A percentile compares a stretch with the other conserved stretches of the same genome.
phyloP scores from a whole-genome alignment of 2,797 vertebrate genomes.

The Pristis pectinata region DNA sequence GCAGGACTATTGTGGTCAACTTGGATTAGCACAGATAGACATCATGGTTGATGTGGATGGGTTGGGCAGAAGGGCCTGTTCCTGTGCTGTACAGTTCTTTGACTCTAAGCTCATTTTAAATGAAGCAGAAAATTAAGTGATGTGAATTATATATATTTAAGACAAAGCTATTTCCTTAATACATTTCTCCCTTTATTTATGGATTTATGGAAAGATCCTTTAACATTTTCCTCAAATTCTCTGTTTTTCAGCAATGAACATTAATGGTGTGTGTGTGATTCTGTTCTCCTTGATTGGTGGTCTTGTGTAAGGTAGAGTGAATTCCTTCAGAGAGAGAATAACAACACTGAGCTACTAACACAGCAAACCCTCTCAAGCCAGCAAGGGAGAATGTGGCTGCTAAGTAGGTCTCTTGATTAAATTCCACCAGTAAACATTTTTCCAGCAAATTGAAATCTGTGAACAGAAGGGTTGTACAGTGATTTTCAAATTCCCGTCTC shows the following conservation, averaged over 20 bases:
- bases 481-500: not conserved
- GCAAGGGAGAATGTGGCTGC: not conserved
- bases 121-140: not conserved
- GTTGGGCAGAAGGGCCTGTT: too few relatives aligned
- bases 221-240: not conserved
- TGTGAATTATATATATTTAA: not conserved
- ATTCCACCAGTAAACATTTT: not conserved
- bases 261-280: not conserved
- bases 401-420: not conserved
- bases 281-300: not conserved
- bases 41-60: too few relatives aligned
- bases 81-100: too few relatives aligned
- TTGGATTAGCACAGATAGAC: too few relatives aligned
- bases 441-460: not conserved
- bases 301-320: not conserved
- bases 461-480: not conserved
- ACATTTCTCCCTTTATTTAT: too few relatives aligned
- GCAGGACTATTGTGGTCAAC: too few relatives aligned
- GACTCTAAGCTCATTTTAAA: not conserved
- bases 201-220: not conserved
- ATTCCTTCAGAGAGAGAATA: not conserved
- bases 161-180: not conserved
- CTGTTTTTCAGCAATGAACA: not conserved
- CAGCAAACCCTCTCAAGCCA: not conserved
- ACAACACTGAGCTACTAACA: too few relatives aligned